Percentiles rank a stretch among this genome's conserved stretches.
These are phyloP conservation scores for Amphiprion percula DNA, from an alignment of 2,113 vertebrate species.

Conservation along the genomic window DNA sequence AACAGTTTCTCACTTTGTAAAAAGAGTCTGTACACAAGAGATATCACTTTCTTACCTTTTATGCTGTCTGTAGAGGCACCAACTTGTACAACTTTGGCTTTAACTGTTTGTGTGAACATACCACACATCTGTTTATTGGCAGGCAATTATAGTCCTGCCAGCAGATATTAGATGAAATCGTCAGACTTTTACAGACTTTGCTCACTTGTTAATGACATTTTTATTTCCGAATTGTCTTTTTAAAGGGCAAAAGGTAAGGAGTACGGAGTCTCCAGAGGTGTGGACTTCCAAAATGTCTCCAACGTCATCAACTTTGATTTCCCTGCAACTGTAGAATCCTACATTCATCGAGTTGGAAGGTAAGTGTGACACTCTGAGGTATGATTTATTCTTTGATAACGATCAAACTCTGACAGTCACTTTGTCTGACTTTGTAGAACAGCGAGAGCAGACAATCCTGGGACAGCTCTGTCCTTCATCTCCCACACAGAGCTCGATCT, in stretches of 20 bases:
- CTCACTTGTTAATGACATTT: no score
- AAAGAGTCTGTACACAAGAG: no score
- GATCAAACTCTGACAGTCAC: no score
- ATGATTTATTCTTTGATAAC: neutral
- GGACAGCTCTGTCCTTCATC: conserved; percentile 89
- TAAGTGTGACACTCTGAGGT: conserved; percentile 44
- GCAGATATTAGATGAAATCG: no score
- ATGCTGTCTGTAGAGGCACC: no score
- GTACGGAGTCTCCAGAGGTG: conserved; percentile 90
- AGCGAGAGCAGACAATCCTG: conserved; percentile 90
- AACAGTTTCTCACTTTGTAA: no score
- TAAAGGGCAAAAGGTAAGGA: conserved; percentile 88
- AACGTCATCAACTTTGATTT: conserved; percentile 95
- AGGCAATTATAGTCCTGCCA: no score
- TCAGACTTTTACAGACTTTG: no score
- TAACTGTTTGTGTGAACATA: no score
- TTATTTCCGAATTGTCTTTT: neutral
- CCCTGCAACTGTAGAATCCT: conserved; percentile 86
- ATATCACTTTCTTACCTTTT: no score
- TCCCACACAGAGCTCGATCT: conserved; percentile 81
- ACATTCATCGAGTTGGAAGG: conserved; percentile 94
- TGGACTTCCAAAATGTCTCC: conserved; percentile 94
- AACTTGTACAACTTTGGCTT: no score
- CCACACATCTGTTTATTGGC: no score
- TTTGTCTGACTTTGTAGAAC: conserved; percentile 81